Percentiles rank a stretch among this genome's conserved stretches.
Conservation (phyloP, 2,113 vertebrate genomes). For the Ameiurus melas region DNA sequence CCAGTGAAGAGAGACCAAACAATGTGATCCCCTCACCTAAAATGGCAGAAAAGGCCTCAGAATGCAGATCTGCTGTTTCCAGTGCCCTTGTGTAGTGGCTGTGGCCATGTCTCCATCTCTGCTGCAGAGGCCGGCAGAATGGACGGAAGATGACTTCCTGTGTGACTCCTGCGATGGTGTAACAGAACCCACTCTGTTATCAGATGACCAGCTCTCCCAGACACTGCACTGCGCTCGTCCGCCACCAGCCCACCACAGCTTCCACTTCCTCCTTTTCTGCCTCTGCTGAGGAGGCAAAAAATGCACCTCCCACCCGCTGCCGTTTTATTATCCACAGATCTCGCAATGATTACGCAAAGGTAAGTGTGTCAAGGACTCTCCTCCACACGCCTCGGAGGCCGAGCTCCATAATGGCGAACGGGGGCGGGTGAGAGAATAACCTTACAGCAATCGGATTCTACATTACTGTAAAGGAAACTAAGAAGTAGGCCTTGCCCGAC, state of each 20-base stretch:
- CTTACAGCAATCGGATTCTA: conserved; percentile 44
- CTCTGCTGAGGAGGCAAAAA: conserved; percentile 47
- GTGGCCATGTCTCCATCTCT: conserved; percentile 44
- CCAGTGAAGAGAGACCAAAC: conserved; percentile 40
- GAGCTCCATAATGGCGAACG: conserved; percentile 33
- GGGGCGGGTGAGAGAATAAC: conserved; percentile 48
- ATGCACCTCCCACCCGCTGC: conserved; percentile 56
- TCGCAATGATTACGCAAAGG: conserved; percentile 41
- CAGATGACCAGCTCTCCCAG: conserved; percentile 78
- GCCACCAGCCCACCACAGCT: conserved; percentile 63
- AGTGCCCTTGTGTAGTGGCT: conserved; percentile 35
- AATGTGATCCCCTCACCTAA: conserved; percentile 18
- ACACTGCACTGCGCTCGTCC: conserved; percentile 57
- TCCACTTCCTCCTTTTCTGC: conserved; percentile 70
- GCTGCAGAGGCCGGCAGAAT: conserved; percentile 57
- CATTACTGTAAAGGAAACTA: conserved; percentile 47
- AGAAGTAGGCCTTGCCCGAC: conserved; percentile 35
- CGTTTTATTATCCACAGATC: conserved; percentile 39
- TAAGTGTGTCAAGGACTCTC: conserved; percentile 57
- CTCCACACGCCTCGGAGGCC: conserved; percentile 35
- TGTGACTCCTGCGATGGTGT: conserved; percentile 72
- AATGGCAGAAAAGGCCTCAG: not conserved
- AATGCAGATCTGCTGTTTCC: conserved; percentile 5
- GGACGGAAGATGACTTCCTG: conserved; percentile 72
- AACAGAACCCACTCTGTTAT: conserved; percentile 82